Conservation (phyloP, 2,113 vertebrate genomes). For the Epinephelus fuscoguttatus region DNA sequence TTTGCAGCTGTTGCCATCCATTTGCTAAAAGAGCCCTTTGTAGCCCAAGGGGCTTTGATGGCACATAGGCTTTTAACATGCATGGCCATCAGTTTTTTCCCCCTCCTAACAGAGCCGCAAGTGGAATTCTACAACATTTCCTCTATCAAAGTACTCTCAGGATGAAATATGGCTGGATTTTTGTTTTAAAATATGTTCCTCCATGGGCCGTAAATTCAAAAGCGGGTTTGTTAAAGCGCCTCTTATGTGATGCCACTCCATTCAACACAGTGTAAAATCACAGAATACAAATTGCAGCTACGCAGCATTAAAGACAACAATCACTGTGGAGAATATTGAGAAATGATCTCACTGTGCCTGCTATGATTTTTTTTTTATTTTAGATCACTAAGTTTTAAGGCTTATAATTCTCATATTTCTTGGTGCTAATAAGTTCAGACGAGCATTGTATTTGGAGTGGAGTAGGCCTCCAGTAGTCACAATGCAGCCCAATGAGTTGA, state of each 20-base stretch:
- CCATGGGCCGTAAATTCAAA: constrained; percentile 15
- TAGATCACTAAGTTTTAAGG: neutral
- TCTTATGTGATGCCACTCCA: constrained; percentile 1
- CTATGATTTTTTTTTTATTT: neutral
- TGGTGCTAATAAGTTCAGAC: neutral
- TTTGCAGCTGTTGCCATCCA: constrained; percentile 81
- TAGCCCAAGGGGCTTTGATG: constrained; percentile 76
- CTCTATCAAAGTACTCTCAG: constrained; percentile 40
- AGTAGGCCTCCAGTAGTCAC: neutral
- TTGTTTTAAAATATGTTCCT: constrained; percentile 28
- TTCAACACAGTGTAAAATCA: constrained; percentile 5
- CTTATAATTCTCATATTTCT: neutral
- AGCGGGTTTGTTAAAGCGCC: neutral
- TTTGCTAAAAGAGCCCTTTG: constrained; percentile 79
- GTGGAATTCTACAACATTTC: constrained; percentile 52
- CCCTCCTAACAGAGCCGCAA: constrained; percentile 38
- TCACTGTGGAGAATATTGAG: neutral
- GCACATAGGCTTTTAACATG: constrained; percentile 78
- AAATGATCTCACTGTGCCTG: neutral
- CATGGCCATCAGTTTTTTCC: constrained; percentile 58
- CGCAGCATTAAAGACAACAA: neutral
- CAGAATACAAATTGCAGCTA: constrained; percentile 25
- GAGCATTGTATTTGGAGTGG: neutral
- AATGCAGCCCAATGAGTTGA: neutral
- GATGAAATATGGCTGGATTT: constrained; percentile 45